phyloP scores from a whole-genome alignment of 1,140 invertebrate species.

The Atta texana region DNA sequence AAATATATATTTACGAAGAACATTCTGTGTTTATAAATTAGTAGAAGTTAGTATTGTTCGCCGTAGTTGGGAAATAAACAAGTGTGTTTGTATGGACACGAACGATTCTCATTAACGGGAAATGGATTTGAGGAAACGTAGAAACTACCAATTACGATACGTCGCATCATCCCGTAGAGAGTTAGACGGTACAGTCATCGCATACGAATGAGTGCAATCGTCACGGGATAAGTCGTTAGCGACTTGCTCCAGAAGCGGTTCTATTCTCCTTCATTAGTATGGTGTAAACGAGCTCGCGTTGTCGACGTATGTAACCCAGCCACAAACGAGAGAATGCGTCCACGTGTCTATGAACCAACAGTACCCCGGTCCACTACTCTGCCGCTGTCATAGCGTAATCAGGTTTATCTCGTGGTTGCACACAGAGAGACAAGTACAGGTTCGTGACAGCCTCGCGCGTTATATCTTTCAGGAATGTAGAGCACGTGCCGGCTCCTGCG shows the following conservation, averaged over 20 bases:
- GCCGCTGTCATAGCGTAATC: constrained; percentile 67
- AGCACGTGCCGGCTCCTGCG: constrained; percentile 25
- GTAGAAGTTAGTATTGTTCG: background rate
- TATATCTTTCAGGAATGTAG: constrained; percentile 66
- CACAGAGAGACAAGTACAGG: constrained; percentile 67
- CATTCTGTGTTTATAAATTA: background rate
- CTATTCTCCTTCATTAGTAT: constrained; percentile 60
- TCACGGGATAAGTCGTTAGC: constrained; percentile 55
- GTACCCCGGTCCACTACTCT: constrained; percentile 68
- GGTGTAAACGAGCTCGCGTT: constrained; percentile 69
- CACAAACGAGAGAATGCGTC: constrained; percentile 64
- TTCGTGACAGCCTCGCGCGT: constrained; percentile 62
- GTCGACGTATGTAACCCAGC: constrained; percentile 59
- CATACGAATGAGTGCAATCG: constrained; percentile 53
- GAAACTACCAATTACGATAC: constrained; percentile 49
- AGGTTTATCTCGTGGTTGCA: constrained; percentile 75
- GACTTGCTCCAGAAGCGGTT: constrained; percentile 45
- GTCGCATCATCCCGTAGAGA: constrained; percentile 21
- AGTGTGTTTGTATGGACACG: background rate
- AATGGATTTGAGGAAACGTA: constrained; percentile 8
- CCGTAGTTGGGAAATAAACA: background rate
- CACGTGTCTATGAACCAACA: constrained; percentile 64
- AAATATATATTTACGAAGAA: background rate
- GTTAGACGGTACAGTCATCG: constrained; percentile 3
- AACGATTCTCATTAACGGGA: constrained; percentile 27